These are phyloP conservation scores for Diploptera punctata DNA, from an alignment of 2,888 invertebrate species.

Conservation along the genomic window DNA sequence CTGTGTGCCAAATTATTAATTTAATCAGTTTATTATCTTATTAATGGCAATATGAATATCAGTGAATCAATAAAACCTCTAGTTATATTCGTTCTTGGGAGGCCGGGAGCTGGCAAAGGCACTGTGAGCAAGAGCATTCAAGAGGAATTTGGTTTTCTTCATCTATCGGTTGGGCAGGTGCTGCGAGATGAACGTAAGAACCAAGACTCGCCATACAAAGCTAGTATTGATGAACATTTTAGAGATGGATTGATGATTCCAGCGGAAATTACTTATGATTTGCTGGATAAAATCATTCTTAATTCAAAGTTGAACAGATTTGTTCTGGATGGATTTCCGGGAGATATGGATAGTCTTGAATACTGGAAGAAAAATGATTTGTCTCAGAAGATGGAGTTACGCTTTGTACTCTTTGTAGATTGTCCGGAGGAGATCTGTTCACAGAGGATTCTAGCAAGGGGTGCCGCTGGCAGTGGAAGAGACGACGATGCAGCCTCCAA, in stretches of 20 bases:
- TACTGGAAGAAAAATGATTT: neutral
- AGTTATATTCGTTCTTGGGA: neutral
- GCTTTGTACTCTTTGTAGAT: neutral
- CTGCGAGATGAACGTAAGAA: neutral
- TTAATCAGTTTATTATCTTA: too few species aligned
- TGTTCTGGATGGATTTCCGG: neutral
- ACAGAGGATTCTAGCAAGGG: neutral
- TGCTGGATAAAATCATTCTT: neutral
- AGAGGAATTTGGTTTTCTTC: neutral
- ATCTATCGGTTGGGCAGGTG: neutral
- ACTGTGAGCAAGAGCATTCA: neutral
- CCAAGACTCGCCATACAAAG: neutral
- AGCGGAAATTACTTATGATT: neutral
- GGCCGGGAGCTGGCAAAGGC: neutral
- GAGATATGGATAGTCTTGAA: neutral
- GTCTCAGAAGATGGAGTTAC: neutral
- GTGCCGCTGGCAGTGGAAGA: constrained; percentile 1
- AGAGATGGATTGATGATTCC: neutral
- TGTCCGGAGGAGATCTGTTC: neutral
- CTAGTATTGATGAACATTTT: neutral
- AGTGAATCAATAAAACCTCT: too few species aligned
- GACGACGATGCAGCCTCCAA: neutral
- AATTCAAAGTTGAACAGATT: neutral
- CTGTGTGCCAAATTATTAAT: too few species aligned
- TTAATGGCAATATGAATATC: too few species aligned